Evolutionary conservation across 2,797 vertebrate genomes (phyloP).

Genomic region (Cryptoblepharus egeriae): DNA sequence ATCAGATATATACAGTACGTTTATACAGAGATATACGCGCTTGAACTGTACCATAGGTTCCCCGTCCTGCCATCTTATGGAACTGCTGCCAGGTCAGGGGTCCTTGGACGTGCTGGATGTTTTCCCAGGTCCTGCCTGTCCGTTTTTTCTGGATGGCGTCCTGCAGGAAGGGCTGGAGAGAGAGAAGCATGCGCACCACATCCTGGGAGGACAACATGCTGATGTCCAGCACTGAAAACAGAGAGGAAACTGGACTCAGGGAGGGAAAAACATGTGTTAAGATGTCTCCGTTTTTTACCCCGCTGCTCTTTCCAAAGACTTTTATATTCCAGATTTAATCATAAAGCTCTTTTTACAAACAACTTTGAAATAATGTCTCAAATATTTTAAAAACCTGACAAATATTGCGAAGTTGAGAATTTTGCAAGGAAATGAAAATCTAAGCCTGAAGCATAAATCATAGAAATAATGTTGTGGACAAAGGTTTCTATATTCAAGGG

Average conservation of each 20-base stretch:
- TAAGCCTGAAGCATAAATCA: too few relatives aligned
- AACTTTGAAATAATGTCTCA: neutral
- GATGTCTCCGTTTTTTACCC: rapidly evolving
- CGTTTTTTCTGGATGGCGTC: slow-evolving; percentile 98
- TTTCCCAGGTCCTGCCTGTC: slow-evolving; percentile 96
- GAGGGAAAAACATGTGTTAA: neutral
- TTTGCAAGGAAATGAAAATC: too few relatives aligned
- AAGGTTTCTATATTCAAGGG: neutral
- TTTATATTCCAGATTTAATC: neutral
- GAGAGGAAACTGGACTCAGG: slow-evolving; percentile 35
- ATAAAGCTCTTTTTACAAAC: neutral
- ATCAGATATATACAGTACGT: too few relatives aligned
- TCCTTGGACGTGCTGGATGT: slow-evolving; percentile 98
- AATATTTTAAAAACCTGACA: neutral
- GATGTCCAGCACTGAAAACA: slow-evolving; percentile 89
- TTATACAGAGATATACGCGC: rapidly evolving
- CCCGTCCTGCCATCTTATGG: slow-evolving; percentile 97
- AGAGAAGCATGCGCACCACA: slow-evolving; percentile 95
- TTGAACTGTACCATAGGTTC: slow-evolving; percentile 88
- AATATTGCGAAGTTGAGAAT: neutral
- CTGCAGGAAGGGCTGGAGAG: slow-evolving; percentile 95
- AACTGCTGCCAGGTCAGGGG: slow-evolving; percentile 99
- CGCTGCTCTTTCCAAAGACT: neutral
- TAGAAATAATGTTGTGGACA: neutral
- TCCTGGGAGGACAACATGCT: slow-evolving; percentile 96